Evolutionary conservation across 2,113 vertebrate genomes (phyloP).

Genomic region (Anser brachyrhynchus): DNA sequence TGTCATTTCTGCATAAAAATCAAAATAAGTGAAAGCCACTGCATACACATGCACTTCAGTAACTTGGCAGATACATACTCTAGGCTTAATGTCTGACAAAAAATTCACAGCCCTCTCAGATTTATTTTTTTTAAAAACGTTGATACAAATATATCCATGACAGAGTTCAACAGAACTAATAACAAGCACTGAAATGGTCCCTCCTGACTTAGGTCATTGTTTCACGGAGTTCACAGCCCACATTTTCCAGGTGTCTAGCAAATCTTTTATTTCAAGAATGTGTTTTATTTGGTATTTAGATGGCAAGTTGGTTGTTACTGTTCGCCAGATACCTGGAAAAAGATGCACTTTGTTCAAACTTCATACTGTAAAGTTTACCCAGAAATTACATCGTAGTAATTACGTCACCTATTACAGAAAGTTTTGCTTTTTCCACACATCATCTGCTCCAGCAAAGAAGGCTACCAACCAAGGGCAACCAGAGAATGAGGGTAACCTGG

Average conservation of each 20-base stretch:
- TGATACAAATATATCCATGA: neutral
- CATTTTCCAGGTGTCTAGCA: neutral
- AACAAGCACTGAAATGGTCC: neutral
- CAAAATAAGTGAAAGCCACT: neutral
- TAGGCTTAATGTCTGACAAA: neutral
- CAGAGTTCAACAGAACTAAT: neutral
- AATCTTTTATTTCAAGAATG: neutral
- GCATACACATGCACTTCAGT: neutral
- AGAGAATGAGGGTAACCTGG: neutral
- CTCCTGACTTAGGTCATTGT: neutral
- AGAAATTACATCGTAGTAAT: neutral
- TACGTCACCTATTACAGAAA: neutral
- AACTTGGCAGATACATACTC: neutral
- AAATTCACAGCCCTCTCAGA: constrained; percentile 1
- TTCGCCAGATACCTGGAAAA: neutral
- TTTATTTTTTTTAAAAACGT: neutral
- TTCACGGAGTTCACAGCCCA: neutral
- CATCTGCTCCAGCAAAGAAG: neutral
- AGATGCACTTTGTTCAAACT: neutral
- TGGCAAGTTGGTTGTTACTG: neutral
- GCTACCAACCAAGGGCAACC: neutral
- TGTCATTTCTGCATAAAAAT: neutral
- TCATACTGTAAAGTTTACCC: neutral
- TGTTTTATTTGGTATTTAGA: neutral
- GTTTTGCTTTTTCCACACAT: neutral